phyloP scores from a whole-genome alignment of 2,113 vertebrate species.

The Numenius arquata region DNA sequence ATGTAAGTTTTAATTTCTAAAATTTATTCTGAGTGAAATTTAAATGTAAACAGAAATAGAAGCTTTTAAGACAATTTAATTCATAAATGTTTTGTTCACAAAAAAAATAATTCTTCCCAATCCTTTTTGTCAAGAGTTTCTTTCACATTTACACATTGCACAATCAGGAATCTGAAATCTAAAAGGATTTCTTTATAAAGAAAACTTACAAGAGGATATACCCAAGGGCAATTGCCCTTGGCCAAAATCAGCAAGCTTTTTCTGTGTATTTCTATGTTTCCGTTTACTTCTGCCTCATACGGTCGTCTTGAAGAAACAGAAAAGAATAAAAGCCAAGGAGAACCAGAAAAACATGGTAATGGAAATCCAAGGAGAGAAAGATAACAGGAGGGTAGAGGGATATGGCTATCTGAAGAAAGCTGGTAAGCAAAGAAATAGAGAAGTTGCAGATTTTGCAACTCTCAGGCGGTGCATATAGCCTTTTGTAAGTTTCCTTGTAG shows the following conservation, averaged over 20 bases:
- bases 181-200: background rate
- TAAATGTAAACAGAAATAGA: background rate
- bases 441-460: background rate
- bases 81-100: background rate
- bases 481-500: background rate
- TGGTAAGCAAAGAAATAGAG: background rate
- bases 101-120: background rate
- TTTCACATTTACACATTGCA: background rate
- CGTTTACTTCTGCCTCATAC: background rate
- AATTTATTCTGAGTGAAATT: background rate
- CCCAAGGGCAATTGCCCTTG: background rate
- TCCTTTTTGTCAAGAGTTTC: background rate
- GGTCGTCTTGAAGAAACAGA: background rate
- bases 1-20: background rate
- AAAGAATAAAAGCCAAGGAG: background rate
- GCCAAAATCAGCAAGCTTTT: background rate
- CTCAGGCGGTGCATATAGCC: background rate
- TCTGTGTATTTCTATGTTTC: background rate
- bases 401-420: background rate
- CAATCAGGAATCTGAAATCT: background rate
- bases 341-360: background rate
- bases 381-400: background rate
- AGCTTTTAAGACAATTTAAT: background rate
- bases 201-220: background rate
- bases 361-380: background rate